These are phyloP conservation scores for Hycleus phaleratus DNA, from an alignment of 1,140 invertebrate species.

Conservation along the genomic window DNA sequence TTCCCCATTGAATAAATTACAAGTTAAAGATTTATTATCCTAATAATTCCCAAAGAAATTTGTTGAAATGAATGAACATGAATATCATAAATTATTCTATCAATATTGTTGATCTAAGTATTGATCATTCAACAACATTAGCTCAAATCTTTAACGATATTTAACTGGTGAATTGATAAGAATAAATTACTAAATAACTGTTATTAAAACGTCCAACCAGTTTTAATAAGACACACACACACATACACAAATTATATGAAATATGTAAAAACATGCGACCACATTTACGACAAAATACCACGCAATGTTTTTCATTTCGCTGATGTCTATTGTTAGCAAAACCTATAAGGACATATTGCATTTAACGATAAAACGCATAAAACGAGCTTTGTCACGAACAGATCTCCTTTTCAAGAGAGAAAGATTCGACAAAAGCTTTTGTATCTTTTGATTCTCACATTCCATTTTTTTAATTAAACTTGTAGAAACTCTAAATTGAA, in stretches of 20 bases:
- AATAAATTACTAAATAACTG: slow-evolving; percentile 20
- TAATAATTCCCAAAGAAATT: background rate
- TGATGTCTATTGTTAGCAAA: no score
- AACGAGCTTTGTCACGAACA: slow-evolving; percentile 7
- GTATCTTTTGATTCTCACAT: no score
- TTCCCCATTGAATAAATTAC: background rate
- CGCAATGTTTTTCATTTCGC: slow-evolving; percentile 1
- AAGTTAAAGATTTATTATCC: background rate
- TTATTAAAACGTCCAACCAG: slow-evolving; percentile 24
- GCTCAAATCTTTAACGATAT: slow-evolving; percentile 7
- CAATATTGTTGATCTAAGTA: background rate
- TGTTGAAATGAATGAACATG: background rate
- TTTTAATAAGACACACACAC: slow-evolving; percentile 26
- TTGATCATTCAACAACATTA: background rate
- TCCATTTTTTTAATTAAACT: no score
- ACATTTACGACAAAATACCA: slow-evolving; percentile 14
- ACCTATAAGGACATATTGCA: no score
- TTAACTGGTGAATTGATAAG: background rate
- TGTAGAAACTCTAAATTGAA: no score
- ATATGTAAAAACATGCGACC: slow-evolving; percentile 14
- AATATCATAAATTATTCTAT: background rate
- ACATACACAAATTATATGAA: no score
- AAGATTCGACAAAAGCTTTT: no score
- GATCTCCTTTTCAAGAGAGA: no score
- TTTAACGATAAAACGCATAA: slow-evolving; percentile 7